These are phyloP conservation scores for Rafetus swinhoei DNA, from an alignment of 2,113 vertebrate species.

Conservation along the genomic window DNA sequence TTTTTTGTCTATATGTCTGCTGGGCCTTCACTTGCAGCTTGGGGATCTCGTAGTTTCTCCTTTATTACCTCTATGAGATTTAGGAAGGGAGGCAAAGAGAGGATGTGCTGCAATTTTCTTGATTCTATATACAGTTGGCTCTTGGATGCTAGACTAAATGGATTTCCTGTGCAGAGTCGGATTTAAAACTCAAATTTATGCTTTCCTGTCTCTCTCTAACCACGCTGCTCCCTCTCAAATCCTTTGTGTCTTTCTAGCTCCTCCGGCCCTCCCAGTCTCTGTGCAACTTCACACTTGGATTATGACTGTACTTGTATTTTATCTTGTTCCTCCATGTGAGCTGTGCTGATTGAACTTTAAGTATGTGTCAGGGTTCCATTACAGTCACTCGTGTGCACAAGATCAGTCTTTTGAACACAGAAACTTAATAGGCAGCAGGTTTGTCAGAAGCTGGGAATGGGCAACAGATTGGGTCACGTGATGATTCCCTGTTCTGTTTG, in stretches of 20 bases:
- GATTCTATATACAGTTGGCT: rapidly evolving
- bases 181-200: background rate
- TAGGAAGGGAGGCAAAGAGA: rapidly evolving
- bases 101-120: background rate
- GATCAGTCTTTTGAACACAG: background rate
- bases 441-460: too few relatives aligned
- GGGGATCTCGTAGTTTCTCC: rapidly evolving
- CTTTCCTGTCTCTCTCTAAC: background rate
- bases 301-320: rapidly evolving
- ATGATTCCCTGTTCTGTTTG: too few relatives aligned
- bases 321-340: background rate
- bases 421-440: too few relatives aligned
- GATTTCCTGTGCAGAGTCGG: background rate
- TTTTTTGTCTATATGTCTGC: background rate
- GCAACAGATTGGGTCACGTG: too few relatives aligned
- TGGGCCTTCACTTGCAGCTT: rapidly evolving
- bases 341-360: background rate
- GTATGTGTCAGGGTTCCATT: background rate
- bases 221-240: rapidly evolving
- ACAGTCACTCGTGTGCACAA: background rate
- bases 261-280: background rate
- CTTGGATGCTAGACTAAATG: background rate
- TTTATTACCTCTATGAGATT: rapidly evolving
- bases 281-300: rapidly evolving
- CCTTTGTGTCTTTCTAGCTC: background rate